These are phyloP conservation scores for Drosophila varians DNA, from an alignment of 1,140 invertebrate genomes.

Conservation along the genomic window DNA sequence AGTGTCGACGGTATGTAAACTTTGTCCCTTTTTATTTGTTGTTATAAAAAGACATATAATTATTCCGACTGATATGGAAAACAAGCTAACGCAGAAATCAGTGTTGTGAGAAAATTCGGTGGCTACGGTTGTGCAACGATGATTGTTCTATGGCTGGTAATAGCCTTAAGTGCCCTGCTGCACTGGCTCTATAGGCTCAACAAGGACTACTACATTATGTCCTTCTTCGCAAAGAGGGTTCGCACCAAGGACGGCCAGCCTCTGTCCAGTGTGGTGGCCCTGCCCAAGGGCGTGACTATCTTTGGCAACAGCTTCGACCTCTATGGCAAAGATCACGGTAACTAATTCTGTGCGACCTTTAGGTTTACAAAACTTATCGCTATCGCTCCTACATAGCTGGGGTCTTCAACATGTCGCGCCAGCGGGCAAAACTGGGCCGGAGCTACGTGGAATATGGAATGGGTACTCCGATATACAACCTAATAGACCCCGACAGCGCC, in stretches of 20 bases:
- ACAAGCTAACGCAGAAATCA: background rate
- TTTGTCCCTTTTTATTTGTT: background rate
- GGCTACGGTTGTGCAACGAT: background rate
- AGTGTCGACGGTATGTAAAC: background rate
- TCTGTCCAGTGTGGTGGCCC: conserved; percentile 44
- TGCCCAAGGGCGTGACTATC: conserved; percentile 41
- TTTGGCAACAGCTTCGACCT: conserved; percentile 52
- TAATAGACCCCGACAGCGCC: conserved; percentile 60
- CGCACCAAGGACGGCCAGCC: conserved; percentile 37
- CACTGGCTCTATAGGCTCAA: conserved; percentile 54
- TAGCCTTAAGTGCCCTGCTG: conserved; percentile 21
- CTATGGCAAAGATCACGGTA: conserved; percentile 51
- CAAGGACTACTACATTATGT: conserved; percentile 46
- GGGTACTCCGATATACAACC: conserved; percentile 46
- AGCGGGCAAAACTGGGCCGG: conserved; percentile 21
- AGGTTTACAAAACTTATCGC: background rate
- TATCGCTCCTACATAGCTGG: conserved; percentile 12
- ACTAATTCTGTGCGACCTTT: background rate
- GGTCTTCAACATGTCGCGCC: conserved; percentile 31
- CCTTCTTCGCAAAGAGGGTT: conserved; percentile 47
- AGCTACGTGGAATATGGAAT: conserved; percentile 60
- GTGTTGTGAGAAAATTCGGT: background rate
- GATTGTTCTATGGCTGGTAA: conserved; percentile 25
- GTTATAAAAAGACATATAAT: background rate
- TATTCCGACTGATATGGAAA: conserved; percentile 14